Conservation (phyloP, 2,113 vertebrate genomes). For the Okapia johnstoni region DNA sequence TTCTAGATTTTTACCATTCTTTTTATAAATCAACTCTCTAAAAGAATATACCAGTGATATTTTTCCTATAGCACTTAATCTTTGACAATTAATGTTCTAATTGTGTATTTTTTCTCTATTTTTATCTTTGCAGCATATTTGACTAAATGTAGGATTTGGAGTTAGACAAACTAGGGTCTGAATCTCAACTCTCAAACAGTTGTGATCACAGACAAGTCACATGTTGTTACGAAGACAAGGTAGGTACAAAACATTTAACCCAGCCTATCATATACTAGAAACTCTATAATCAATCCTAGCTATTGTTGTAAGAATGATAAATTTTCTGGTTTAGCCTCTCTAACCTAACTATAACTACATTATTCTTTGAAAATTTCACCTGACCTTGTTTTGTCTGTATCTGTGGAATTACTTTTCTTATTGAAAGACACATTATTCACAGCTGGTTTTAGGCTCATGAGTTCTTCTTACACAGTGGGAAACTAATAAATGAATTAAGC, state of each 20-base stretch:
- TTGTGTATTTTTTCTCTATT: not conserved
- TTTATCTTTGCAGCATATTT: not conserved
- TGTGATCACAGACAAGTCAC: not conserved
- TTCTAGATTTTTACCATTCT: not conserved
- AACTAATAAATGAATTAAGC: not conserved
- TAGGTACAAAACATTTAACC: not conserved
- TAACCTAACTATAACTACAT: not conserved
- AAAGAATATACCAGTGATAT: not conserved
- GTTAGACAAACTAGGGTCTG: not conserved
- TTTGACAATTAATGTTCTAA: not conserved
- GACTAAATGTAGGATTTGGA: not conserved
- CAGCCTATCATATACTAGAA: not conserved
- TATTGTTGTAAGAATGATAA: not conserved
- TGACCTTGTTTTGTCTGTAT: not conserved
- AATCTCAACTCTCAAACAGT: not conserved
- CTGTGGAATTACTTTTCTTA: not conserved
- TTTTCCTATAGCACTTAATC: not conserved
- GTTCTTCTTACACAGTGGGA: slow-evolving; percentile 16
- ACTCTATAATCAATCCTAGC: not conserved
- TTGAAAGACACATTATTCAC: not conserved
- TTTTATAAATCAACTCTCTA: slow-evolving; percentile 6
- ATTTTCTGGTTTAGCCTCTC: not conserved
- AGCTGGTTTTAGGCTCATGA: not conserved
- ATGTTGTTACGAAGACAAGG: not conserved
- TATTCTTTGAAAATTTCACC: slow-evolving; percentile 12